A percentile compares a stretch with the other conserved stretches of the same genome.
Conservation (phyloP, 2,113 vertebrate genomes). For the Trachemys scripta region DNA sequence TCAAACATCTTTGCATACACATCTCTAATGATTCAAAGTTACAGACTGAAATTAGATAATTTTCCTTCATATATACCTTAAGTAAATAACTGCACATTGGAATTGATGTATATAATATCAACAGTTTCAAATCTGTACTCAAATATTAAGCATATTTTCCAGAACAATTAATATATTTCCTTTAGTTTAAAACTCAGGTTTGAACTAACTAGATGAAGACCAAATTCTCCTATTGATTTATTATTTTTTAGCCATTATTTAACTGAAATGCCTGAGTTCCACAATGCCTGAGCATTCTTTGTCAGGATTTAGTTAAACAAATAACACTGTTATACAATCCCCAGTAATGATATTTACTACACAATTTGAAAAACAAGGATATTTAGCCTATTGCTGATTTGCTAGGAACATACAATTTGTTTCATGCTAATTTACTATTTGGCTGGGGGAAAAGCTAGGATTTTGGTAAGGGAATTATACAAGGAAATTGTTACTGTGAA, state of each 20-base stretch:
- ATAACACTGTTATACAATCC: background rate
- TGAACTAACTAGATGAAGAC: background rate
- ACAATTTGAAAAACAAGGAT: background rate
- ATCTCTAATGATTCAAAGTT: background rate
- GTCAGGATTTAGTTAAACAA: background rate
- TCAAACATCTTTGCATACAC: background rate
- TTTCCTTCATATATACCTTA: conserved; percentile 40
- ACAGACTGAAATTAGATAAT: conserved; percentile 3
- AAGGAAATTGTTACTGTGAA: background rate
- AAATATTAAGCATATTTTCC: background rate
- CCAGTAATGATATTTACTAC: background rate
- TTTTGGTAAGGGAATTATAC: background rate
- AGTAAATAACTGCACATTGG: background rate
- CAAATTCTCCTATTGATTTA: background rate
- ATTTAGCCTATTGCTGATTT: background rate
- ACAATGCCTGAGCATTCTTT: background rate
- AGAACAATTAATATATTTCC: background rate
- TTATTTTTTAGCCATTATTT: background rate
- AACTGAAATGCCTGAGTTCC: background rate
- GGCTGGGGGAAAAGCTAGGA: background rate
- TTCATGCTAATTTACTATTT: background rate
- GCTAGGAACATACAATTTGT: background rate
- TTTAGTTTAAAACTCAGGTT: background rate
- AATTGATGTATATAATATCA: background rate
- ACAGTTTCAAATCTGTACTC: background rate